Conservation (phyloP, 2,888 invertebrate species). For the Lasioglossum leucozonium region DNA sequence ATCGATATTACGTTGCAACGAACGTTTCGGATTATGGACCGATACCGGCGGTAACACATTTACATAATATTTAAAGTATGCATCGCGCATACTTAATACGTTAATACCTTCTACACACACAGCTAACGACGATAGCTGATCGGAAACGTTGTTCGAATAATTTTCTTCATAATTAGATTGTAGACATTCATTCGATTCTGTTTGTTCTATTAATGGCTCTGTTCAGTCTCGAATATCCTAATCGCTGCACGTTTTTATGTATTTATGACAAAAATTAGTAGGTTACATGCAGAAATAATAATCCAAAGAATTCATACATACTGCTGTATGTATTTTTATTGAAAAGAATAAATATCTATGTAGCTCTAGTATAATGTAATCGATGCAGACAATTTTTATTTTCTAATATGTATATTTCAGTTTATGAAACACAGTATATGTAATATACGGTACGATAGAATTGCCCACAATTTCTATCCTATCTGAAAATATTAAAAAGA, state of each 20-base stretch:
- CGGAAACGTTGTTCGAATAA: neutral
- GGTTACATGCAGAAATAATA: neutral
- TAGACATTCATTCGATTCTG: neutral
- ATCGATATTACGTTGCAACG: slow-evolving; percentile 41
- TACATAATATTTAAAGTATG: slow-evolving; percentile 3
- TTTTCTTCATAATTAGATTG: neutral
- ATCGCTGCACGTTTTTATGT: neutral
- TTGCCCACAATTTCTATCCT: neutral
- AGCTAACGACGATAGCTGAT: slow-evolving; percentile 3
- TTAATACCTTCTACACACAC: slow-evolving; percentile 3
- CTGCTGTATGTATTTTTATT: too few relatives aligned
- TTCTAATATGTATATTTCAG: neutral
- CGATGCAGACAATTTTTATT: neutral
- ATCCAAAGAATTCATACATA: neutral
- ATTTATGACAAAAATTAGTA: neutral
- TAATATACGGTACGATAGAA: neutral
- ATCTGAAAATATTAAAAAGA: neutral
- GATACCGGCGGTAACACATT: neutral
- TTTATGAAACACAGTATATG: neutral
- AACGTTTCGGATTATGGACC: slow-evolving; percentile 26
- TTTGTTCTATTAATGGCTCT: neutral
- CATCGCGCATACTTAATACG: slow-evolving; percentile 8
- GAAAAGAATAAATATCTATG: too few relatives aligned
- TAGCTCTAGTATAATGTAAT: neutral
- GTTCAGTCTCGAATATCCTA: neutral